Conservation (phyloP, 1,140 invertebrate species). For the Micrasema longulum region DNA sequence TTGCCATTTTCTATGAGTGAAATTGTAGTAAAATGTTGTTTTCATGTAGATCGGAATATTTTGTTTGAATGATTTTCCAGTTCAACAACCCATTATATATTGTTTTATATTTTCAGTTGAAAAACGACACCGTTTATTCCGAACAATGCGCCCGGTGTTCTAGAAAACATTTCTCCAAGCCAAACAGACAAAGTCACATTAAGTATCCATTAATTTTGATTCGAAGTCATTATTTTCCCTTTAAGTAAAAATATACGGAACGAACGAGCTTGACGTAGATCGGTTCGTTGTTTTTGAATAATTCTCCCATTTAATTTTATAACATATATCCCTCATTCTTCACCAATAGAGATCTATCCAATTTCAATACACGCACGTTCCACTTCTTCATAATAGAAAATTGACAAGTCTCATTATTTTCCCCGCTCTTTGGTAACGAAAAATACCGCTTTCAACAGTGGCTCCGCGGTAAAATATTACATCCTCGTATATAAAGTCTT, state of each 20-base stretch:
- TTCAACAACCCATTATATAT: background rate
- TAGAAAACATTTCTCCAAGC: conserved; percentile 1
- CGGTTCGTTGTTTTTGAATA: conserved; percentile 28
- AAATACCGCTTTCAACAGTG: background rate
- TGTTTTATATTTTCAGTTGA: background rate
- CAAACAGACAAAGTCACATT: conserved; percentile 28
- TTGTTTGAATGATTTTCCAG: conserved; percentile 5
- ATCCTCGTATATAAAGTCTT: background rate
- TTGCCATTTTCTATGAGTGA: no score
- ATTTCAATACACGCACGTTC: conserved; percentile 38
- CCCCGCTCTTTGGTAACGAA: conserved; percentile 1
- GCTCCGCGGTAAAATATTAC: no score
- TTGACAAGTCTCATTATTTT: conserved; percentile 23
- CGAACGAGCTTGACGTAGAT: background rate
- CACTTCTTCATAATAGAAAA: conserved; percentile 23
- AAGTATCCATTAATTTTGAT: conserved; percentile 28
- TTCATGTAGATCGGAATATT: no score
- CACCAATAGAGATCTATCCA: conserved; percentile 30
- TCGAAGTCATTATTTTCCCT: conserved; percentile 15
- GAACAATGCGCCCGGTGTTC: conserved; percentile 17
- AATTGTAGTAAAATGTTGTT: no score
- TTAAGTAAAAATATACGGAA: conserved; percentile 3
- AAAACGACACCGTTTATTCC: conserved; percentile 1
- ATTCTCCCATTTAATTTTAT: conserved; percentile 52
- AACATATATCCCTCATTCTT: conserved; percentile 26